Evolutionary conservation across 2,888 invertebrate species (phyloP).

Genomic region (Amiota communis): DNA sequence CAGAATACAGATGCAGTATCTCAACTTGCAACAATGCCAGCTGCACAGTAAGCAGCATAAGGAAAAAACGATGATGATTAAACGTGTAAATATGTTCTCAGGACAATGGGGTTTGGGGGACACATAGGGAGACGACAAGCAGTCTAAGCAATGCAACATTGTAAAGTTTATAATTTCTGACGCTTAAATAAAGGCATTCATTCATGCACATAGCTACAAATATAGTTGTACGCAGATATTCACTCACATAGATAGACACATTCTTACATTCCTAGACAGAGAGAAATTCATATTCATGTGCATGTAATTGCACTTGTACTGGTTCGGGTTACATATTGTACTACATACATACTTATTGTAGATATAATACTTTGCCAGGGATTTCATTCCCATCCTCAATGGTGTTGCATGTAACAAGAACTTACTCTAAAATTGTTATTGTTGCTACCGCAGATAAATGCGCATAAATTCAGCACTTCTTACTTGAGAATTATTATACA

Average conservation of each 20-base stretch:
- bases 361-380: background rate
- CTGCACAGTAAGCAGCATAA: background rate
- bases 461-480: slow-evolving; percentile 65
- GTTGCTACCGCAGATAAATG: slow-evolving; percentile 52
- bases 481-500: slow-evolving; percentile 6
- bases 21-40: background rate
- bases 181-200: slow-evolving; percentile 61
- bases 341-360: background rate
- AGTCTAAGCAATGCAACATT: background rate
- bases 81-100: no score
- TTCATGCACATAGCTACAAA: slow-evolving; percentile 1
- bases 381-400: background rate
- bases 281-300: slow-evolving; percentile 27
- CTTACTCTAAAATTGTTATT: slow-evolving; percentile 4
- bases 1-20: background rate
- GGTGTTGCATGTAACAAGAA: background rate
- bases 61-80: no score
- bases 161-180: slow-evolving; percentile 56
- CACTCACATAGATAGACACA: slow-evolving; percentile 18
- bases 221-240: background rate
- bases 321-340: slow-evolving; percentile 39
- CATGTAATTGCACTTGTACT: slow-evolving; percentile 56
- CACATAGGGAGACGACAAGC: background rate
- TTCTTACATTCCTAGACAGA: background rate
- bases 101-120: no score